phyloP scores from a whole-genome alignment of 1,140 invertebrate genomes.

The Whitmania pigra region DNA sequence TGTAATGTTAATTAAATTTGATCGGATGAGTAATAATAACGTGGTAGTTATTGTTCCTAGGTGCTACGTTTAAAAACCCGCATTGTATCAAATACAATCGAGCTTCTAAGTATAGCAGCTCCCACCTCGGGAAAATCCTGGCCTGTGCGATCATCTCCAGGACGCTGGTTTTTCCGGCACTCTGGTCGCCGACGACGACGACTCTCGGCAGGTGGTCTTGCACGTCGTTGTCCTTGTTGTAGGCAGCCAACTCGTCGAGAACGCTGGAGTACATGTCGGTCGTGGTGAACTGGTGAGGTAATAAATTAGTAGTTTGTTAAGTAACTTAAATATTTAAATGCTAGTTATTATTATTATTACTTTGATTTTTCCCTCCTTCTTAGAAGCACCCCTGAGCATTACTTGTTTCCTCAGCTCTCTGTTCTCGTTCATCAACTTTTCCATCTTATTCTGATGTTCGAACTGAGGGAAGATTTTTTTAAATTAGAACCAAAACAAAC shows the following conservation, averaged over 20 bases:
- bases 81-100: no score
- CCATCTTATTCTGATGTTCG: slow-evolving; percentile 84
- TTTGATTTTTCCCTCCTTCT: no score
- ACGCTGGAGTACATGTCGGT: slow-evolving; percentile 99
- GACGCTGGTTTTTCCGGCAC: slow-evolving; percentile 97
- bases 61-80: no score
- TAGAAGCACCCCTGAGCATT: slow-evolving; percentile 50
- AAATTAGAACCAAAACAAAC: no score
- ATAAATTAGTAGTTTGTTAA: slow-evolving; percentile 39
- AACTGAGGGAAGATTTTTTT: slow-evolving; percentile 41
- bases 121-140: slow-evolving; percentile 68
- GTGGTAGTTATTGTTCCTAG: no score
- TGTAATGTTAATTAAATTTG: no score
- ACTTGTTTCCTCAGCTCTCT: slow-evolving; percentile 85
- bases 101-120: no score
- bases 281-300: slow-evolving; percentile 64
- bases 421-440: slow-evolving; percentile 88
- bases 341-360: no score
- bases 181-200: slow-evolving; percentile 98
- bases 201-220: slow-evolving; percentile 89
- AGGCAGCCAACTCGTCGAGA: slow-evolving; percentile 85
- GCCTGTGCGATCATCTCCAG: slow-evolving; percentile 97
- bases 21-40: no score
- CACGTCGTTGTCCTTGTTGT: slow-evolving; percentile 72
- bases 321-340: slow-evolving; percentile 41